Evolutionary conservation across 2,113 vertebrate species (phyloP), one percentile per base, ranked within the genome.

Genomic region (Nibea coibor): DNA sequence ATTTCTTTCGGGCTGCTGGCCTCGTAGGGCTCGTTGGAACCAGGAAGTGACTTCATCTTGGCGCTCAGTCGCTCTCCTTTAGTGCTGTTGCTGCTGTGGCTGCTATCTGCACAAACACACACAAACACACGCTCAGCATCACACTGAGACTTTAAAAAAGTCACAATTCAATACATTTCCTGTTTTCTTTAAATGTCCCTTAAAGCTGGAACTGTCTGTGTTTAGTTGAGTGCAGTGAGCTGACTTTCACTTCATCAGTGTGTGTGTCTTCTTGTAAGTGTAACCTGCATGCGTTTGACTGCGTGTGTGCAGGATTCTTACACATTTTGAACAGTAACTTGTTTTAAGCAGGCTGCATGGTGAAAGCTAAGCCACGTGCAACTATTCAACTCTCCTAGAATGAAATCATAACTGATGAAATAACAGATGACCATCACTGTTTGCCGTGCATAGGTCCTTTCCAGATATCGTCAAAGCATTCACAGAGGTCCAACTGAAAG

Each of bases 1-100:
- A 97, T 94, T 90, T 98, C 96, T 93, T 96, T 96, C 54, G 84
- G 95, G 84, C 85, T 82, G 87, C 95, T 98, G 53, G 94, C 94
- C 94, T 99, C 97, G 57, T 98, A 99, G 7, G 97, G 97, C 74
- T 98, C 97, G 51, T 91, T 95, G 81, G 95, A 89, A 82, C 92
- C 95, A 67, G 97, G 96, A 87, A 99, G 95, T 78, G 95, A 90
- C 91, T 93, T 96, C 76, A 98, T 93, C 88, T 89, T 97, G 88
- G 94, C 93, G 79, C 95, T 96, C 79, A 97, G 93, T 47, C 96
- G 93, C 88, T 98, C 97, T 58, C 96, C 94, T 93, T 95, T 97
- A 74, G 93, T 93, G 79, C 94, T 95, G 89, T 82, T 85, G 87
- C 89, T 93, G 93, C 94, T 96, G 89, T 95, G 95, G 71, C 95